Percentiles rank a stretch among this genome's conserved stretches.
These are phyloP conservation scores for Trissoscelio sp. DNA, from an alignment of 2,888 invertebrate species.

Conservation along the genomic window DNA sequence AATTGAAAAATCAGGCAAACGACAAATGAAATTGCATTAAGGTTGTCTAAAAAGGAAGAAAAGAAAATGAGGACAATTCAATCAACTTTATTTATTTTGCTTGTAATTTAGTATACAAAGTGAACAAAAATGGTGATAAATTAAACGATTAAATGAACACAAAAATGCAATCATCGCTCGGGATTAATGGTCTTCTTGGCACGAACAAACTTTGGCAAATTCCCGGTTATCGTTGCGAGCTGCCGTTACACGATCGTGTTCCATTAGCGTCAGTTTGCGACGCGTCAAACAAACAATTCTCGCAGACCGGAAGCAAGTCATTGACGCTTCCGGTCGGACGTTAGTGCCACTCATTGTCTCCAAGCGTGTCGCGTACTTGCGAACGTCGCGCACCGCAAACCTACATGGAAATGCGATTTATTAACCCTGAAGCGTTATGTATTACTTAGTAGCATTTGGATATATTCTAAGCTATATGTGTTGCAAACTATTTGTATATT, in stretches of 20 bases:
- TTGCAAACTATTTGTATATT: too few species aligned
- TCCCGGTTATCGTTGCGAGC: constrained; percentile 19
- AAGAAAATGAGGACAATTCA: too few species aligned
- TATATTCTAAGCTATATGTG: too few species aligned
- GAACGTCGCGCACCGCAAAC: constrained; percentile 15
- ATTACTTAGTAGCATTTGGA: too few species aligned
- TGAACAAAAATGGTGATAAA: too few species aligned
- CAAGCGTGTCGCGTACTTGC: constrained; percentile 62
- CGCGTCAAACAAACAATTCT: constrained; percentile 52
- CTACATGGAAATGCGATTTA: constrained; percentile 53
- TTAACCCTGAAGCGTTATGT: too few species aligned
- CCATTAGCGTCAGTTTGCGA: constrained; percentile 51
- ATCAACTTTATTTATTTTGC: too few species aligned
- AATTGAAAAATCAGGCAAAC: too few species aligned
- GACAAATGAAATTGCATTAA: too few species aligned
- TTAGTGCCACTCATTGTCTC: constrained; percentile 75
- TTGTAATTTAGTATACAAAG: too few species aligned
- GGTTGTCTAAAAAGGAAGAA: too few species aligned
- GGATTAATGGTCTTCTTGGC: constrained; percentile 15
- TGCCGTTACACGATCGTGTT: constrained; percentile 36
- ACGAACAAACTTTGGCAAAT: constrained; percentile 23
- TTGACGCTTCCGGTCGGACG: constrained; percentile 77
- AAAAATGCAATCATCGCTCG: neutral
- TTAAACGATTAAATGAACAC: neutral
- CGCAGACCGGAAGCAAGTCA: constrained; percentile 76